phyloP scores from a whole-genome alignment of 2,113 vertebrate genomes.

The Jaculus jaculus region DNA sequence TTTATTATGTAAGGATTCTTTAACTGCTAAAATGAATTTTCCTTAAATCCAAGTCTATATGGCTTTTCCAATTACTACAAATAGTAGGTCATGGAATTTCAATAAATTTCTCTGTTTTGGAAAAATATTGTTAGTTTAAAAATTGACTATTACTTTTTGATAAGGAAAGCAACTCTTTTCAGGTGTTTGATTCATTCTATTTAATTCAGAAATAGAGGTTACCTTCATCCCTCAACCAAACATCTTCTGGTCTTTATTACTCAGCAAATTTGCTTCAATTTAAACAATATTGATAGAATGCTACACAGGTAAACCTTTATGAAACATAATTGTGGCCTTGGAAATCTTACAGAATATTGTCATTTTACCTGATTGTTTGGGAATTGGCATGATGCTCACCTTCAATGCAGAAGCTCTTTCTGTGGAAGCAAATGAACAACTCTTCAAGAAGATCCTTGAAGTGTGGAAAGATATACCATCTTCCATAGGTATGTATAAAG shows the following conservation, averaged over 20 bases:
- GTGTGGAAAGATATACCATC: conserved; percentile 98
- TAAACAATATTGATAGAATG: conserved; percentile 68
- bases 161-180: conserved; percentile 55
- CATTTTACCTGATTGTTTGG: conserved; percentile 94
- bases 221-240: conserved; percentile 74
- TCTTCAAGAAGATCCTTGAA: conserved; percentile 95
- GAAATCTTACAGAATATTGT: conserved; percentile 95
- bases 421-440: conserved; percentile 94
- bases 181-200: background rate
- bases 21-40: conserved; percentile 39
- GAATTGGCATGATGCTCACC: conserved; percentile 94
- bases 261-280: conserved; percentile 64
- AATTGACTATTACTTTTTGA: background rate
- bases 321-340: conserved; percentile 88
- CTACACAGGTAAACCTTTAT: conserved; percentile 76
- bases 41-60: conserved; percentile 41
- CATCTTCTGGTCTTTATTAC: conserved; percentile 64
- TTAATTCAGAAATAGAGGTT: conserved; percentile 70
- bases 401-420: conserved; percentile 96
- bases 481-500: conserved; percentile 90
- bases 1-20: conserved; percentile 30
- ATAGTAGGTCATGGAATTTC: conserved; percentile 45
- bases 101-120: conserved; percentile 76
- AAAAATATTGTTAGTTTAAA: conserved; percentile 65
- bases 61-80: conserved; percentile 38